Conservation (phyloP, 2,888 invertebrate species). For the Campoplex capitator region DNA sequence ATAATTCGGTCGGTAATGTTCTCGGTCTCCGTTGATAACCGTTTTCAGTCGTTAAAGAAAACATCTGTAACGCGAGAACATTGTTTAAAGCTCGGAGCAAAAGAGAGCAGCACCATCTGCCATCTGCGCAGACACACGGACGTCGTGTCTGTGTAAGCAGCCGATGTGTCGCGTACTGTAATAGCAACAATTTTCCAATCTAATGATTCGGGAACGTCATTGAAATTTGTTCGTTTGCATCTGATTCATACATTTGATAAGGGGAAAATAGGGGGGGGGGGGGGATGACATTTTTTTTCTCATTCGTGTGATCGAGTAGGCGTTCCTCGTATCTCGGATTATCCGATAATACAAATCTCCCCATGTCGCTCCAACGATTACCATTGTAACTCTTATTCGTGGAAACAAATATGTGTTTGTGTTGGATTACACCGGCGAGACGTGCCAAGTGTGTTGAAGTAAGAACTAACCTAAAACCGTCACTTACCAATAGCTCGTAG, state of each 20-base stretch:
- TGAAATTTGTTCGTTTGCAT: constrained; percentile 63
- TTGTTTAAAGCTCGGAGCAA: neutral
- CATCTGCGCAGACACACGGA: too few relatives aligned
- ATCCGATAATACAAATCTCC: constrained; percentile 10
- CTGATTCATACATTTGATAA: constrained; percentile 69
- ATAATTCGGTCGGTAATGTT: neutral
- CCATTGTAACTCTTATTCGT: constrained; percentile 32
- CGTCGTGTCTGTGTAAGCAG: constrained; percentile 27
- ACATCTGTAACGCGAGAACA: neutral
- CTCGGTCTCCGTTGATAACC: neutral
- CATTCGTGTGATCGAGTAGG: constrained; percentile 62
- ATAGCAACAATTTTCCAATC: constrained; percentile 76
- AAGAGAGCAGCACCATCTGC: neutral
- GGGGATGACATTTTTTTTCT: constrained; percentile 68
- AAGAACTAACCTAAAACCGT: constrained; percentile 76
- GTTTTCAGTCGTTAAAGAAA: neutral
- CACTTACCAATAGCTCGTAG: constrained; percentile 56
- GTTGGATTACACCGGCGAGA: constrained; percentile 75
- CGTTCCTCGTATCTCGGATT: constrained; percentile 68
- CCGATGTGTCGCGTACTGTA: constrained; percentile 40
- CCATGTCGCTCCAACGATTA: constrained; percentile 11
- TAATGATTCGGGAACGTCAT: constrained; percentile 75
- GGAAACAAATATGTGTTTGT: constrained; percentile 72
- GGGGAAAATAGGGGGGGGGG: constrained; percentile 50
- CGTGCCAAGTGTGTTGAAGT: constrained; percentile 71